Base-by-base conservation (phyloP, 2,888 invertebrate species). In the Malthinus seriepunctatus region DNA sequence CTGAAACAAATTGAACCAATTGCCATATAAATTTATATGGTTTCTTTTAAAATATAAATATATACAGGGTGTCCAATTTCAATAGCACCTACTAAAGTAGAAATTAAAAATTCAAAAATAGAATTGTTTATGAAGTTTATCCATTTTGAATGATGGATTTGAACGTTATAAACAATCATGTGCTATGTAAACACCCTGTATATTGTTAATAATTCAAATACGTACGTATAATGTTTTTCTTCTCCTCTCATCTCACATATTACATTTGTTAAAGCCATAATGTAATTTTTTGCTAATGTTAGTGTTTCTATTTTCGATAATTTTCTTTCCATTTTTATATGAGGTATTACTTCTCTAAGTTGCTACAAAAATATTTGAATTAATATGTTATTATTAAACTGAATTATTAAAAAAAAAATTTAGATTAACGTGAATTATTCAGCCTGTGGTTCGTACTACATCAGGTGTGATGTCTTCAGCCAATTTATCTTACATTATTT, bases 201-300 rank as follows among this genome's bases (percentile, higher is more conserved):
- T 8, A 48, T 34, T 4, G n/a, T 23, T 23, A 23, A 23, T 3
- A 23, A 23, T 23, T 31, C 14, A 32, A 49, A 34, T 45, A 80
- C 81, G 82, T 77, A 83, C 82, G 85, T 84, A 78, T 87, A 88
- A 67, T 87, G 86, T 71, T 84, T 84, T 65, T 84, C 84, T 74
- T 89, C 88, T 32, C 88, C 88, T 63, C 88, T 79, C 85, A 89
- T 88, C 73, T 88, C 89, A 77, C 89, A 90, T 71, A 90, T 88
- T 71, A 89, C 88, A 77, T 89, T 90, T 67, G 90, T 90, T 72
- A 90, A 80, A 34, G 90, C 90, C 86, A 89, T 89, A 76, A 90
- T 90, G 79, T 90, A 90, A 82, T 90, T 90, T 81, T 90, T 89
- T 67, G 90, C 90, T 78, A 90, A 80, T 49, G 90, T 90, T 65